Evolutionary conservation across 2,113 vertebrate species (phyloP), one percentile per base, ranked within the genome.

Genomic region (Ceratotherium simum): DNA sequence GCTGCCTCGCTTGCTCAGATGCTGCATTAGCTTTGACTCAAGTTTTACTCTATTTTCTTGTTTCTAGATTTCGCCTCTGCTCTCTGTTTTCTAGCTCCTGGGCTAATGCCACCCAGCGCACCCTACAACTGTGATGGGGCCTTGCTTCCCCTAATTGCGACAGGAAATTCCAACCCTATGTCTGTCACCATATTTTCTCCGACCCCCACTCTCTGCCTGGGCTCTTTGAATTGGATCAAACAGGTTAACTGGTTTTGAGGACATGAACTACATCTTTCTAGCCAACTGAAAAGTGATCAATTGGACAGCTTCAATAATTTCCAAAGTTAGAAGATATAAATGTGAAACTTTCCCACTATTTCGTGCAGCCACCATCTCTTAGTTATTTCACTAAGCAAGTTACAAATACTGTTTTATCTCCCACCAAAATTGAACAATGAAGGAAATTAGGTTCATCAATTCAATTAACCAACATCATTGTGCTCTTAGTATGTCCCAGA

Each of bases 381-480:
- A 64, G 80, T 90, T 64, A 92, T 92, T 95, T 92, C 73, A 54
- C 83, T 75, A 93, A 36, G 31, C 7, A 36, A 95, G 36, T 70
- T 69, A 56, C 25, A 87, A 67, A 88, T 62, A 64, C 56, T 48
- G 60, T 48, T 89, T 96, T 76, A 86, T 92, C 67, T 62, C 54
- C 82, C 36, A 82, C 46, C 65, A 60, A 69, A 80, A 84, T 56
- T 58, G 69, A 93, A 76, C 64, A 85, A 65, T 12, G 46, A 83
- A 94, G 79, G 60, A 92, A 92, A 94, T 90, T 31, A 90, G 46
- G 33, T 48, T 69, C 88, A 78, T 94, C 51, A 21, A 73, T 67
- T 96, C 84, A 73, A 86, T 92, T 65, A 95, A 39, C 39, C 60
- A 73, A 48, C 36, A 84, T 87, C 62, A 65, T 6, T 89, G 73